These are phyloP conservation scores for Gryllus bimaculatus DNA, from an alignment of 1,140 invertebrate species.

Conservation along the genomic window DNA sequence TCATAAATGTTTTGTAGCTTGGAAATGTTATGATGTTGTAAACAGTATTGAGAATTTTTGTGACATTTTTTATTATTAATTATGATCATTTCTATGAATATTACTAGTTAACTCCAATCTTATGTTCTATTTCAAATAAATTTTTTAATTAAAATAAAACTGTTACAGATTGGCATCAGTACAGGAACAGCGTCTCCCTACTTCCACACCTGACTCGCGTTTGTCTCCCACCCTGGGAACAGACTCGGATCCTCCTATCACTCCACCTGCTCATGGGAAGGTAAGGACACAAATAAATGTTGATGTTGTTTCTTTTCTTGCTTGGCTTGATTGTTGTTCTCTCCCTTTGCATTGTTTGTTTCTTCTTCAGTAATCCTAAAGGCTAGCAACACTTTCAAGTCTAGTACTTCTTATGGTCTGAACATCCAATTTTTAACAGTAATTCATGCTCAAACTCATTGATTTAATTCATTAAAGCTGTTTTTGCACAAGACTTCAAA, in stretches of 20 bases:
- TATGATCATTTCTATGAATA: too few species aligned
- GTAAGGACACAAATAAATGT: slow-evolving; percentile 33
- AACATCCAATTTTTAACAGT: too few species aligned
- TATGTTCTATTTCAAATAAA: too few species aligned
- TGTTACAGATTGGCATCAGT: slow-evolving; percentile 75
- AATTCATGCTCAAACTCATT: too few species aligned
- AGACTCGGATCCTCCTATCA: slow-evolving; percentile 47
- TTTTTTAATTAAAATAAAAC: background rate
- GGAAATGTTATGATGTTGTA: too few species aligned
- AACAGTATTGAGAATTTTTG: too few species aligned
- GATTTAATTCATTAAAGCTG: too few species aligned
- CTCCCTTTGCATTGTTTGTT: background rate
- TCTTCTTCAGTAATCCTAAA: background rate
- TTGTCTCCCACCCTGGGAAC: slow-evolving; percentile 46
- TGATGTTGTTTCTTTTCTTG: background rate
- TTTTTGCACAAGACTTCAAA: too few species aligned
- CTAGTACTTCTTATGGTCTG: background rate
- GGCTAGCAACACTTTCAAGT: slow-evolving; percentile 3
- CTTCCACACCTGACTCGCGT: slow-evolving; percentile 38
- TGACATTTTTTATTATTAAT: too few species aligned
- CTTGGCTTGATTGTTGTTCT: slow-evolving; percentile 14
- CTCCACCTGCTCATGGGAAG: slow-evolving; percentile 54
- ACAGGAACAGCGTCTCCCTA: slow-evolving; percentile 80
- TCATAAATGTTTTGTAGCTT: too few species aligned
- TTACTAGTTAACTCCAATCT: too few species aligned